Base-by-base conservation (phyloP, 2,888 invertebrate genomes). In the Dorcus hopei region DNA sequence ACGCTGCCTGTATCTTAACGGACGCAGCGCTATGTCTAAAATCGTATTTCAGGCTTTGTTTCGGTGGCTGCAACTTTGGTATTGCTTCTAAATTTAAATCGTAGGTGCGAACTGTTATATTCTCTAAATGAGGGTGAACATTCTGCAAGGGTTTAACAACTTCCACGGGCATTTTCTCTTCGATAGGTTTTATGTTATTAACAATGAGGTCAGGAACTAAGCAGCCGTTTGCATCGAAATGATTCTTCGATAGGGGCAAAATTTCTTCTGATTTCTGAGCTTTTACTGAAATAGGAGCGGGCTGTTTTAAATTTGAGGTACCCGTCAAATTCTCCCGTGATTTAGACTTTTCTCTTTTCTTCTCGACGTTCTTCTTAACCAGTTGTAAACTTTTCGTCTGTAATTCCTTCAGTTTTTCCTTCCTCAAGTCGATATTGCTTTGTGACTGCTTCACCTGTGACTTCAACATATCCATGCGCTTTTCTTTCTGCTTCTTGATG, bases 401-500 rank as follows among this genome's bases (percentile, higher is more conserved):
- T 14, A 83, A 67, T 54, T 81, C 79, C 53, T 79, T 72, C 16
- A 83, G 68, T 57, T 80, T 79, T 53, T 57, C 54, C 45, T 60
- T 60, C 9, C 57, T 49, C 5, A 47, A n/a, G 26, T 57, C 54
- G 23, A 57, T 45, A 2, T 48, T 50, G 56, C 61, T 65, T 38
- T 63, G 59, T 9, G 61, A 62, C 49, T 70, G 65, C 23, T 68
- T 68, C n/a, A 68, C 65, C 57, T 80, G 77, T 54, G 74, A 72
- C 60, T 77, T 74, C 56, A 74, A 66, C 58, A 76, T 72, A 52
- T 77, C 73, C 43, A 75, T 71, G 8, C 84, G 73, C 65, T 82
- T 81, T 56, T 80, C 79, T 65, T 78, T 80, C 70, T 85, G 83
- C 64, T 80, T 81, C 63, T 80, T 79, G 64, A 86, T 85, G 69